Evolutionary conservation across 2,797 vertebrate species (phyloP).

Genomic region (Poecile montanus): DNA sequence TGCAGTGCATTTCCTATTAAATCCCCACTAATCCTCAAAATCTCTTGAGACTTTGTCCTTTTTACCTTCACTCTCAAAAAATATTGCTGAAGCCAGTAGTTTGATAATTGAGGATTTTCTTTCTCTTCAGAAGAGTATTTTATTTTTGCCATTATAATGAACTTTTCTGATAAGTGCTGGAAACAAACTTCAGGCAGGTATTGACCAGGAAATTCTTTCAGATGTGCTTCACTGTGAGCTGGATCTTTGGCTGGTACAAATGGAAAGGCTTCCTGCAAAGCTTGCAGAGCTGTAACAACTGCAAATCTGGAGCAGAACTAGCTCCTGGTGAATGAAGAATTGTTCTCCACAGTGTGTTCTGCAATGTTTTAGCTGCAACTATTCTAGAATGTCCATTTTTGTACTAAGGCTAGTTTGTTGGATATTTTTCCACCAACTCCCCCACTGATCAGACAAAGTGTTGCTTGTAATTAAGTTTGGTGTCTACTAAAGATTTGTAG

Average conservation of each 20-base stretch:
- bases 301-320: not conserved
- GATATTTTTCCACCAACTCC: not conserved
- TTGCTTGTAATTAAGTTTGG: conserved; percentile 9
- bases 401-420: not conserved
- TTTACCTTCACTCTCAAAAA: not conserved
- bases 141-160: not conserved
- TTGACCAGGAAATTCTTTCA: not conserved
- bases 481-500: not conserved
- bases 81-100: not conserved
- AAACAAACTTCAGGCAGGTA: not conserved
- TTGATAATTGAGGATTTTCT: not conserved
- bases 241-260: not conserved
- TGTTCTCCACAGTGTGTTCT: not conserved
- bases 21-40: conserved; percentile 8
- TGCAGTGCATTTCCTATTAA: not conserved
- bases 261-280: not conserved
- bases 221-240: not conserved
- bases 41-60: not conserved
- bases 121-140: not conserved
- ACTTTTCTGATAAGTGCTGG: not conserved
- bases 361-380: not conserved
- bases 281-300: not conserved
- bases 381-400: conserved; percentile 3
- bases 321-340: not conserved
- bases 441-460: not conserved